phyloP scores from a whole-genome alignment of 1,140 invertebrate species.

The Leptopilina boulardi region DNA sequence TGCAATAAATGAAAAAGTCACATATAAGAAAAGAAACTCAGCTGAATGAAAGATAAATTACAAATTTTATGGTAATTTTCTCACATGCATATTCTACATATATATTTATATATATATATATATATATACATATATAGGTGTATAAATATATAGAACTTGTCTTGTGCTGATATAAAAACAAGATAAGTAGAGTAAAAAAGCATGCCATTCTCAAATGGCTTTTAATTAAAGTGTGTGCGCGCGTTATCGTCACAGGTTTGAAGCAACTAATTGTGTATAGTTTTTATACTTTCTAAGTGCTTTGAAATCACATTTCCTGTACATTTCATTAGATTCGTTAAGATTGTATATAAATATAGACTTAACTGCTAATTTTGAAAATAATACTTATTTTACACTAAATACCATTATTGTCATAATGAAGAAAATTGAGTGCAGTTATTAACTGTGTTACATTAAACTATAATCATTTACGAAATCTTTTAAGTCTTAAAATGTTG shows the following conservation, averaged over 20 bases:
- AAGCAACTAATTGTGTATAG: slow-evolving; percentile 13
- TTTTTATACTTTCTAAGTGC: slow-evolving; percentile 15
- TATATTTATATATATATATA: too few species aligned
- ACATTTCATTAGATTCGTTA: neutral
- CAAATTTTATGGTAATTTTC: neutral
- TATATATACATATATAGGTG: too few species aligned
- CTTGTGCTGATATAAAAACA: neutral
- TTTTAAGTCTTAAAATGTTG: too few species aligned
- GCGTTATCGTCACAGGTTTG: slow-evolving; percentile 13
- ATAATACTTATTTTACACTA: neutral
- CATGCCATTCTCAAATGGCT: neutral
- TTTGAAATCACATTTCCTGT: slow-evolving; percentile 1
- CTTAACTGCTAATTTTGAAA: neutral
- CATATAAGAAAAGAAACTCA: neutral
- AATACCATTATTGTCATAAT: too few species aligned
- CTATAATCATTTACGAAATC: too few species aligned
- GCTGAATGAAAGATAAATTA: neutral
- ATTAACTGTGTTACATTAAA: too few species aligned
- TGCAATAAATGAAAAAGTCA: neutral
- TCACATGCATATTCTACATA: neutral
- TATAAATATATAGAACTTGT: too few species aligned
- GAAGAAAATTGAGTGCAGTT: neutral
- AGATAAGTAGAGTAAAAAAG: slow-evolving; percentile 10
- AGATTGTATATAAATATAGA: slow-evolving; percentile 2
- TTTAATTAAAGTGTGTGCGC: slow-evolving; percentile 24